A percentile compares a stretch with the other conserved stretches of the same genome.
phyloP scores from a whole-genome alignment of 2,797 vertebrate species.

The Carcharodon carcharias region DNA sequence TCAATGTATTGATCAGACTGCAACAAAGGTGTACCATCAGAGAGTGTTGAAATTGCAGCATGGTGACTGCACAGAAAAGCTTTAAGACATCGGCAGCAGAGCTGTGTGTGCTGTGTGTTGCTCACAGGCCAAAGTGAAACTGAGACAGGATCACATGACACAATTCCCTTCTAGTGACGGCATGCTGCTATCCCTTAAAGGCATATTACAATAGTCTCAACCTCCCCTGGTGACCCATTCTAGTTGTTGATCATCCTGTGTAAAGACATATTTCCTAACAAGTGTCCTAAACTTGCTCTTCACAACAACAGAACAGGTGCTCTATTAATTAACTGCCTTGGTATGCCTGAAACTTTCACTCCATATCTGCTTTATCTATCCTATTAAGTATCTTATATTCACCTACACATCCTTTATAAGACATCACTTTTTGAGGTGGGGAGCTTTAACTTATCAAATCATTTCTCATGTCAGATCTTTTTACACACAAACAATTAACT shows the following conservation, averaged over 20 bases:
- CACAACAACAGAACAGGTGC: neutral
- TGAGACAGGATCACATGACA: no score
- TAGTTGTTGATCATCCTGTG: neutral
- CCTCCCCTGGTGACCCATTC: neutral
- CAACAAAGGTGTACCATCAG: no score
- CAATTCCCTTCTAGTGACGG: no score
- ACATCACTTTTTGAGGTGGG: neutral
- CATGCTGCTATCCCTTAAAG: no score
- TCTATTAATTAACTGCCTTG: neutral
- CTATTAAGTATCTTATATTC: neutral
- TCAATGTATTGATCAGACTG: no score
- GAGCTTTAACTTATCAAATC: neutral
- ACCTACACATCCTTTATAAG: neutral
- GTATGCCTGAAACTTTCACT: neutral
- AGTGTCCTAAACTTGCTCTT: neutral
- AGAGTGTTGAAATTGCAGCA: no score
- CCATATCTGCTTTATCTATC: neutral
- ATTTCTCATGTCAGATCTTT: neutral
- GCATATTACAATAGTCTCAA: neutral
- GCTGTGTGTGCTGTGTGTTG: no score
- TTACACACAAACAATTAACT: neutral
- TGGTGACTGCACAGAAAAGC: no score
- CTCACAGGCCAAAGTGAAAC: no score
- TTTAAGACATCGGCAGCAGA: no score
- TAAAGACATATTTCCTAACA: neutral